Evolutionary conservation across 2,113 vertebrate species (phyloP), one percentile per base, ranked within the genome.

Genomic region (Herpailurus yagouaroundi): DNA sequence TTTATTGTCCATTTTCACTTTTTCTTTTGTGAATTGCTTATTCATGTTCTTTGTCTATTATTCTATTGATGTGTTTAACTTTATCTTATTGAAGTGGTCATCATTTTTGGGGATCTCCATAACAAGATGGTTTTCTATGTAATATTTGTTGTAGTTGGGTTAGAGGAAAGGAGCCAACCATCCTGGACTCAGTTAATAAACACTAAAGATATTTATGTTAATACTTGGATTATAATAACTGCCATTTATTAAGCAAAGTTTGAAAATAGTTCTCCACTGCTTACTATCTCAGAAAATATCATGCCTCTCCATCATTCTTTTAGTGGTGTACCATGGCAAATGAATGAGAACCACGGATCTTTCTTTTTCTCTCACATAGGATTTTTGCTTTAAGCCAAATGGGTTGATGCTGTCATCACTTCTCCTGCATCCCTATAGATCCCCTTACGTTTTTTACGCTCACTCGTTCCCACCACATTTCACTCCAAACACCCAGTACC

Each of bases 1-100:
- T 81, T 93, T 95, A 68, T 41, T 89, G 21, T 33, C 50, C 29
- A 68, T 48, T 76, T 96, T 97, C 50, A 55, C 4, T 60, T 89
- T 45, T 79, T 96, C 25, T 74, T 76, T 33, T 77, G 27, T 74
- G 63, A 92, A 57, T 45, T 87, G 15, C 27, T 15, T 91, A 0
- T 63, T 84, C 2, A 9, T 76, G 2, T 36, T 27, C 16, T 95
- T 89, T 83, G 23, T 18, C 29, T 27, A 25, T 68, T 95, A 89
- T 48, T 55, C 9, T 57, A 7, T 71, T 66, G 7, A 5, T 33
- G 10, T 64, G 7, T 23, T 55, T 80, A 36, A 45, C 45, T 92
- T 76, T 69, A 36, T 86, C 45, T 80, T 85, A 80, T 57, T 92
- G 50, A 89, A 85, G 33, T n/a, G 15, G 9, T 92, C 12, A 68